Conservation (phyloP, 2,888 invertebrate genomes). For the Mythimna lalbum region DNA sequence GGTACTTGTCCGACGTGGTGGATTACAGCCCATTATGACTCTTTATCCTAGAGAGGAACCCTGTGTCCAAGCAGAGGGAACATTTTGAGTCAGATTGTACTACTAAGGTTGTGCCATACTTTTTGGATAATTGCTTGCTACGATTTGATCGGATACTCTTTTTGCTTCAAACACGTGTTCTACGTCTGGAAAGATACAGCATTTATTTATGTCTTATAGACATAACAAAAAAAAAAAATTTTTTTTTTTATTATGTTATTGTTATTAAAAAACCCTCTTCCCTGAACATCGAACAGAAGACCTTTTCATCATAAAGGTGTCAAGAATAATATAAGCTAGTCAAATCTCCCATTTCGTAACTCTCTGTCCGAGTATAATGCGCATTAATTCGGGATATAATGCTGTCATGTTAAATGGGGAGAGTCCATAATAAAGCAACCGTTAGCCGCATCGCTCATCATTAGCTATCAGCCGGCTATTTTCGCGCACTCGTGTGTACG, state of each 20-base stretch:
- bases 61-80: too few relatives aligned
- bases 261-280: background rate
- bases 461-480: slow-evolving; percentile 73
- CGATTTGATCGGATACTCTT: too few relatives aligned
- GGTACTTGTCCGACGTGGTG: too few relatives aligned
- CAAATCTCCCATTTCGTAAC: slow-evolving; percentile 34
- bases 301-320: slow-evolving; percentile 16
- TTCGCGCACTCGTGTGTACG: slow-evolving; percentile 64
- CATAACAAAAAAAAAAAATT: background rate
- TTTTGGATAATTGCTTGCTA: too few relatives aligned
- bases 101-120: too few relatives aligned
- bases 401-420: slow-evolving; percentile 63
- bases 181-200: background rate
- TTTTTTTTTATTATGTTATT: too few relatives aligned
- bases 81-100: too few relatives aligned
- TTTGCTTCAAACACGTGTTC: background rate
- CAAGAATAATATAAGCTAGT: slow-evolving; percentile 16
- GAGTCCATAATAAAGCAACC: slow-evolving; percentile 68
- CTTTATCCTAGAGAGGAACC: too few relatives aligned
- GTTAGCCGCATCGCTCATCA: slow-evolving; percentile 79
- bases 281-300: background rate
- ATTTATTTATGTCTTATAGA: background rate
- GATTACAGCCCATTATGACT: too few relatives aligned
- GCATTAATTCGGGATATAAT: slow-evolving; percentile 57
- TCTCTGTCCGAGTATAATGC: slow-evolving; percentile 53